These are phyloP conservation scores for Muscidifurax raptorellus DNA, from an alignment of 1,140 invertebrate species.

Conservation along the genomic window DNA sequence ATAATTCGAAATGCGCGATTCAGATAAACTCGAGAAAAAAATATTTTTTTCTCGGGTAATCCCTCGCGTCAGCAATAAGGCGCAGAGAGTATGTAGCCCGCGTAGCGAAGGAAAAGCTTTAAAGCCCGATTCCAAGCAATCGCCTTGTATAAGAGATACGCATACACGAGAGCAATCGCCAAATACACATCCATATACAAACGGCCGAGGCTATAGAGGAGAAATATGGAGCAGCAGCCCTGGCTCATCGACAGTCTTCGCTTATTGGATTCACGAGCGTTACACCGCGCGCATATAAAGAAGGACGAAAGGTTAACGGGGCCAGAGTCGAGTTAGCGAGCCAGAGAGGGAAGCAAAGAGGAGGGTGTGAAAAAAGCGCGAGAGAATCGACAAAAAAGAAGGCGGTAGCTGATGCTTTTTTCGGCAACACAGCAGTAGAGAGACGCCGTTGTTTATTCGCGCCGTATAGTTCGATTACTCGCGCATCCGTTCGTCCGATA, in stretches of 20 bases:
- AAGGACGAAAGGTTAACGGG: not conserved
- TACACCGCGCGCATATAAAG: conserved; percentile 24
- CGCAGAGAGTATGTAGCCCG: not conserved
- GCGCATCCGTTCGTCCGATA: not conserved
- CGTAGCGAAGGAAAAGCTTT: conserved; percentile 7
- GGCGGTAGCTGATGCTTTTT: not conserved
- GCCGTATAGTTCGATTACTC: conserved; percentile 1
- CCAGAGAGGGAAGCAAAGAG: not conserved
- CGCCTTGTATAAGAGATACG: not conserved
- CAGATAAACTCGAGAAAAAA: not conserved
- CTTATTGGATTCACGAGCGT: conserved; percentile 40
- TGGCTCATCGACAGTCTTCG: conserved; percentile 10
- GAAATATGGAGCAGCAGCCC: conserved; percentile 19
- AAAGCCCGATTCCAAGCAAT: not conserved
- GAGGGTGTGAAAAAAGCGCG: not conserved
- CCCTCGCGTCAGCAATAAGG: too few species aligned
- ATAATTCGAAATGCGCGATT: not conserved
- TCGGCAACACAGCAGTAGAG: too few species aligned
- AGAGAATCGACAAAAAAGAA: not conserved
- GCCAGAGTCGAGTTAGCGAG: not conserved
- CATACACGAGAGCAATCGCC: not conserved
- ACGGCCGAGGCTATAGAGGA: not conserved
- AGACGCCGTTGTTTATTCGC: conserved; percentile 24
- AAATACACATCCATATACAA: conserved; percentile 17
- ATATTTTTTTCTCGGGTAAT: not conserved